These are phyloP conservation scores for Monarcha castaneiventris DNA, from an alignment of 2,113 vertebrate species.

Conservation along the genomic window DNA sequence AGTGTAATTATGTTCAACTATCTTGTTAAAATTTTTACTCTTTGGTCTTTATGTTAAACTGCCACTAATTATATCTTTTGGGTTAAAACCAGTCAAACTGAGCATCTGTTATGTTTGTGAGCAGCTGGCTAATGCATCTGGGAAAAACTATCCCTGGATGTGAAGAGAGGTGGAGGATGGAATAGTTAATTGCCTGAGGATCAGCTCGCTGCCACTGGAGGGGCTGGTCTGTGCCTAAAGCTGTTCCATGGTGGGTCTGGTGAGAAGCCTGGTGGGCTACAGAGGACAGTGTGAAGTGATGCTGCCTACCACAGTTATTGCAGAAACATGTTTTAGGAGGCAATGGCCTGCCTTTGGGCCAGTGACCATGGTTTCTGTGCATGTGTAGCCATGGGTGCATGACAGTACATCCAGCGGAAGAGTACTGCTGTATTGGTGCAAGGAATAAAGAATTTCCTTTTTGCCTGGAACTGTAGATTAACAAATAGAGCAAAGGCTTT, in stretches of 20 bases:
- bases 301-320: not conserved
- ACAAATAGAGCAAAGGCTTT: not conserved
- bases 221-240: not conserved
- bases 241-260: not conserved
- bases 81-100: constrained; percentile 23
- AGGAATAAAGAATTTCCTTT: not conserved
- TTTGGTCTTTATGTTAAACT: constrained; percentile 13
- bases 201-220: not conserved
- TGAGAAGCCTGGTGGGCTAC: not conserved
- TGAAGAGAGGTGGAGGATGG: not conserved
- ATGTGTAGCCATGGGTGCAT: not conserved
- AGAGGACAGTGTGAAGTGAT: not conserved
- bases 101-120: constrained; percentile 27
- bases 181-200: not conserved
- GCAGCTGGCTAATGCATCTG: constrained; percentile 14
- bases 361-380: not conserved
- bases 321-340: not conserved
- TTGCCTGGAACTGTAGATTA: not conserved
- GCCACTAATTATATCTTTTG: constrained; percentile 9
- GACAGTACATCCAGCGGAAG: not conserved
- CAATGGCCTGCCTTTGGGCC: not conserved
- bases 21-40: not conserved
- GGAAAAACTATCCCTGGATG: not conserved
- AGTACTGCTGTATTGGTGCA: not conserved
- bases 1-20: not conserved